These are phyloP conservation scores for Metacarcinus magister DNA, from an alignment of 2,888 invertebrate genomes.

Conservation along the genomic window DNA sequence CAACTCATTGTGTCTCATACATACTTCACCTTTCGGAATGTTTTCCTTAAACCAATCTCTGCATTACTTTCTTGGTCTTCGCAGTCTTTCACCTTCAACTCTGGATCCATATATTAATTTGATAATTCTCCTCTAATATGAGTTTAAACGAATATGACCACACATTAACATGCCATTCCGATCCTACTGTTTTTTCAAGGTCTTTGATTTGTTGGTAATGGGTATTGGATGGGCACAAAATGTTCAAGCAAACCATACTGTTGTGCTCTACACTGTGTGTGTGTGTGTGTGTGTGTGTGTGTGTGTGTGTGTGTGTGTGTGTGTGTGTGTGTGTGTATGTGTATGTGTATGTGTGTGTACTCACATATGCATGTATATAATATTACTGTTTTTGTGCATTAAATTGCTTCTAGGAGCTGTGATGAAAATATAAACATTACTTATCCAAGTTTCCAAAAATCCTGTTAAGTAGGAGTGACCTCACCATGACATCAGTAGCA, in stretches of 20 bases:
- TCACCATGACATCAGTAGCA: neutral
- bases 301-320: constrained; percentile 47
- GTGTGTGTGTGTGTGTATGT: neutral
- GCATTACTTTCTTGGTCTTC: too few relatives aligned
- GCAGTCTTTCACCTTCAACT: too few relatives aligned
- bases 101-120: too few relatives aligned
- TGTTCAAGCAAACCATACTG: neutral
- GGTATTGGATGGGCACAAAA: neutral
- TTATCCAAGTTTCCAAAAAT: neutral
- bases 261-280: constrained; percentile 33
- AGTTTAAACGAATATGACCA: neutral
- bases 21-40: too few relatives aligned
- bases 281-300: constrained; percentile 37
- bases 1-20: too few relatives aligned
- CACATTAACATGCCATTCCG: neutral
- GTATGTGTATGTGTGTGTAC: neutral
- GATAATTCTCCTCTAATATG: too few relatives aligned
- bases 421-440: neutral
- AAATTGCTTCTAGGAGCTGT: neutral
- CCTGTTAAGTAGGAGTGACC: constrained; percentile 19
- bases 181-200: neutral
- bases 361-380: neutral
- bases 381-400: neutral
- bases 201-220: neutral
- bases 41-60: too few relatives aligned